Percentiles rank a stretch among this genome's conserved stretches.
phyloP scores from a whole-genome alignment of 2,888 invertebrate species.

The Thera britannica region DNA sequence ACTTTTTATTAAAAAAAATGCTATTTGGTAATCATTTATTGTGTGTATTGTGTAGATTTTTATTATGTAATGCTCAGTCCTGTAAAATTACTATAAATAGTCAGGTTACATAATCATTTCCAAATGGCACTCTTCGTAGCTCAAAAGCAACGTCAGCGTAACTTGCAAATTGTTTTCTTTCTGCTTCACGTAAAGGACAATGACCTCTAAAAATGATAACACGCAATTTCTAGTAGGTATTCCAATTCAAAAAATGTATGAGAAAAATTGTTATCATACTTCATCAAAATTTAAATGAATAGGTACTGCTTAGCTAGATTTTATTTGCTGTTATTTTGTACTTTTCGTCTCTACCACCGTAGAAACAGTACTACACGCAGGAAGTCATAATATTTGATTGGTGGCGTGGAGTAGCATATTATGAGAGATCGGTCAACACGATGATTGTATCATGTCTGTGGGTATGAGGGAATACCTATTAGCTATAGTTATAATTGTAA shows the following conservation, averaged over 20 bases:
- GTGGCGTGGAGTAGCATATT: conserved; percentile 14
- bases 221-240: background rate
- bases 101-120: conserved; percentile 7
- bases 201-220: conserved; percentile 8
- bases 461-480: conserved; percentile 35
- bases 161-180: background rate
- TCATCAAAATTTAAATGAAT: background rate
- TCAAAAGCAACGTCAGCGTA: background rate
- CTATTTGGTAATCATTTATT: background rate
- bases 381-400: conserved; percentile 27
- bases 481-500: conserved; percentile 50
- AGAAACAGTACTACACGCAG: conserved; percentile 28
- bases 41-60: background rate
- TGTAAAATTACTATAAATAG: background rate
- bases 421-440: conserved; percentile 20
- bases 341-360: background rate
- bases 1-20: background rate
- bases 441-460: conserved; percentile 15
- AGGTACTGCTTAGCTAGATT: background rate
- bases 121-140: background rate
- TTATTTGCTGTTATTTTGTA: conserved; percentile 2
- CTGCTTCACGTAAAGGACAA: conserved; percentile 1
- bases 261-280: background rate
- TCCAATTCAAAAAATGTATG: background rate
- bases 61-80: background rate